A percentile compares a stretch with the other conserved stretches of the same genome.
These are phyloP conservation scores for Oreocharis arfaki DNA, from an alignment of 2,113 vertebrate genomes.

Conservation along the genomic window DNA sequence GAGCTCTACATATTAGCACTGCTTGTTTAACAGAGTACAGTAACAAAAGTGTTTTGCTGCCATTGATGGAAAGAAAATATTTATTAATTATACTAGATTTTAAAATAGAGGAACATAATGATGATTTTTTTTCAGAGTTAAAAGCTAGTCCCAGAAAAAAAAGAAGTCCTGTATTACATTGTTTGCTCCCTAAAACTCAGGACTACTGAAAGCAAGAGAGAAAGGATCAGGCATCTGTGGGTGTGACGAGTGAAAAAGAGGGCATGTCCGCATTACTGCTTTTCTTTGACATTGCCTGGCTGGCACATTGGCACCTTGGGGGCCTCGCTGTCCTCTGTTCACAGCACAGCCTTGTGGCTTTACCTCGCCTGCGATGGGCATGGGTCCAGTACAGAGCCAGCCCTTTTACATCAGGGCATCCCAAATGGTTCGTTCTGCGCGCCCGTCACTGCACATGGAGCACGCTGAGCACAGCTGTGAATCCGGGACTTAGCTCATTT, in stretches of 20 bases:
- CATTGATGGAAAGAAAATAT: not conserved
- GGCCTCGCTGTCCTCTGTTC: not conserved
- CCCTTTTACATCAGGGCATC: not conserved
- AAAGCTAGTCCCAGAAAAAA: not conserved
- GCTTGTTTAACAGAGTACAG: not conserved
- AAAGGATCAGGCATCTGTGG: not conserved
- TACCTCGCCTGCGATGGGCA: not conserved
- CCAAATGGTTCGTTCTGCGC: rapidly evolving
- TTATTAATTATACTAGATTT: not conserved
- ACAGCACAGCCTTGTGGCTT: not conserved
- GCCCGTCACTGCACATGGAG: not conserved
- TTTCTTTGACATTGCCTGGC: not conserved
- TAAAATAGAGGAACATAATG: not conserved
- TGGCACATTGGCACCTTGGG: constrained; percentile 14
- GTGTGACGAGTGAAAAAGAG: not conserved
- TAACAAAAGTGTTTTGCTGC: not conserved
- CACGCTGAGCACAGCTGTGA: not conserved
- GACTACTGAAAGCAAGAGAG: not conserved
- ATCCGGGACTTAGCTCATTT: not conserved
- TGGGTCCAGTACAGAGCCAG: not conserved
- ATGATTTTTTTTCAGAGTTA: not conserved
- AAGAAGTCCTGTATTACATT: not conserved
- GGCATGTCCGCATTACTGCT: not conserved
- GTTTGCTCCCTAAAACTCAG: not conserved
- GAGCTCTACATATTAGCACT: not conserved